phyloP scores from a whole-genome alignment of 2,113 vertebrate genomes.

The Nothoprocta pentlandii region DNA sequence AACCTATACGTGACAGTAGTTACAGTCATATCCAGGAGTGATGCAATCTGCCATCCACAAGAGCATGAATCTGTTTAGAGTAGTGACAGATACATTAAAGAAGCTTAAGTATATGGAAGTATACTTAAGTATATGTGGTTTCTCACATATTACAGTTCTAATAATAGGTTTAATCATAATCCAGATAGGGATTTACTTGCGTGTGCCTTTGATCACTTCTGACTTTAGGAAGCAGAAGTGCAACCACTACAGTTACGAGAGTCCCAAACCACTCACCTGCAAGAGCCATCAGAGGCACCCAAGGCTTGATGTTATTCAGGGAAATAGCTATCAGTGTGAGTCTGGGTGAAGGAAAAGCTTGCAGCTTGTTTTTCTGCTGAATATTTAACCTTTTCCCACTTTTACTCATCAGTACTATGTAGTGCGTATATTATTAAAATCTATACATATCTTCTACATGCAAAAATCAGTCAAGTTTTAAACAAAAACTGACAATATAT shows the following conservation, averaged over 20 bases:
- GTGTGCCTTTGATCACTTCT: not conserved
- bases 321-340: not conserved
- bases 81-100: not conserved
- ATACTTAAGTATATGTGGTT: not conserved
- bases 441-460: not conserved
- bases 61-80: not conserved
- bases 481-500: not conserved
- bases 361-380: not conserved
- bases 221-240: not conserved
- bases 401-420: not conserved
- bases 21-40: not conserved
- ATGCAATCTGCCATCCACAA: not conserved
- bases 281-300: not conserved
- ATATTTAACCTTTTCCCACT: conserved; percentile 1
- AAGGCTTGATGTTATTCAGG: not conserved
- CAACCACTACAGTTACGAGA: not conserved
- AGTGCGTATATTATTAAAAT: not conserved
- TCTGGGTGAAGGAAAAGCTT: not conserved
- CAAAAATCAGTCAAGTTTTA: not conserved
- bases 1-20: not conserved
- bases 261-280: not conserved
- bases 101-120: not conserved
- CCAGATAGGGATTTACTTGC: not conserved
- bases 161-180: conserved; percentile 6
- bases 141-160: not conserved